Evolutionary conservation across 2,888 invertebrate genomes (phyloP).

Genomic region (Eurois occulta): DNA sequence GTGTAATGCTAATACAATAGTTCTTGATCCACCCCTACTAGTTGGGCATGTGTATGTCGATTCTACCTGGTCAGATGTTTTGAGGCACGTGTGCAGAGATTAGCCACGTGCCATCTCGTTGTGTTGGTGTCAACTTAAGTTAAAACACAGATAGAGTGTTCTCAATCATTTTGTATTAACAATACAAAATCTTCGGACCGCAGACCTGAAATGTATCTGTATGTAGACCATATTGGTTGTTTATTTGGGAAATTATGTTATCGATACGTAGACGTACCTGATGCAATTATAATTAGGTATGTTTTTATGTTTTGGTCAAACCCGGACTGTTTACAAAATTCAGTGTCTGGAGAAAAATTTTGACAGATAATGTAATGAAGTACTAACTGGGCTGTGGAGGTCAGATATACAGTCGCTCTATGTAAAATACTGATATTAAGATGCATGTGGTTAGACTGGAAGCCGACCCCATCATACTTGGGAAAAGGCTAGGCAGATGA

Average conservation of each 20-base stretch:
- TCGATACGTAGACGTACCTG: background rate
- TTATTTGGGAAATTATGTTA: background rate
- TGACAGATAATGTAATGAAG: background rate
- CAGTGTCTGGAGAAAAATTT: too few species aligned
- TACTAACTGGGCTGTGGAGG: too few species aligned
- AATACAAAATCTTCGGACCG: too few species aligned
- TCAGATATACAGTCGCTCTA: too few species aligned
- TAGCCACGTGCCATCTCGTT: constrained; percentile 55
- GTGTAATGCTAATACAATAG: constrained; percentile 47
- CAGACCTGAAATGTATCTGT: background rate
- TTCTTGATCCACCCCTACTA: constrained; percentile 48
- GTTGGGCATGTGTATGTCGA: constrained; percentile 25
- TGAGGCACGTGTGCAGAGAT: constrained; percentile 53
- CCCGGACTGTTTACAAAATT: too few species aligned
- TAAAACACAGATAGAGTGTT: background rate
- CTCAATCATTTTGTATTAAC: background rate
- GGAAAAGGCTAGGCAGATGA: too few species aligned
- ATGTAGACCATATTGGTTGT: background rate
- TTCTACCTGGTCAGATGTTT: constrained; percentile 43
- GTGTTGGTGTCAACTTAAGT: constrained; percentile 14
- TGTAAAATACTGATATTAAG: too few species aligned
- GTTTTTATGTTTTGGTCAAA: too few species aligned
- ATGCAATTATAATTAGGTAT: background rate
- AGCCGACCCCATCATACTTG: too few species aligned
- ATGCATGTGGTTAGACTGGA: too few species aligned